A percentile compares a stretch with the other conserved stretches of the same genome.
Conservation (phyloP, 2,797 vertebrate genomes). For the Champsocephalus esox region DNA sequence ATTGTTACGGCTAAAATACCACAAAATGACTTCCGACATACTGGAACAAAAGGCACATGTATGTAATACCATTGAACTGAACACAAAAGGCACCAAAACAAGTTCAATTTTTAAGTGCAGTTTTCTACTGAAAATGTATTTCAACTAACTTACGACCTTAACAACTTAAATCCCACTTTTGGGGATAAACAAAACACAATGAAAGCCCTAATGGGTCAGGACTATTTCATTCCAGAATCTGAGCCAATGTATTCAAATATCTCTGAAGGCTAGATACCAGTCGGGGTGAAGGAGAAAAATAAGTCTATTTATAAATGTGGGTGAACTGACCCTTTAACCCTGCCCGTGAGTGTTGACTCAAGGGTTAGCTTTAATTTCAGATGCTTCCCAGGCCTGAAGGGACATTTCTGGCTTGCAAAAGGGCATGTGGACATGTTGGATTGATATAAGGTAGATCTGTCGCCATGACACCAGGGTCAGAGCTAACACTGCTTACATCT, state of each 20-base stretch:
- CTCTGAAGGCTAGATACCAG: neutral
- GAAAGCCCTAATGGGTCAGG: no score
- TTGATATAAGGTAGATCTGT: conserved; percentile 28
- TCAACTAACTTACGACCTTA: no score
- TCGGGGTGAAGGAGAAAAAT: conserved; percentile 14
- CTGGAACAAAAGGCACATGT: no score
- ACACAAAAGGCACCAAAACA: no score
- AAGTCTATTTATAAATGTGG: conserved; percentile 11
- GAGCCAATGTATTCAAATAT: conserved; percentile 12
- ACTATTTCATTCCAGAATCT: conserved; percentile 8
- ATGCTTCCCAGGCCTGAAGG: conserved; percentile 21
- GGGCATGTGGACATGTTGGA: conserved; percentile 13
- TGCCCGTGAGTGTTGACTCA: conserved; percentile 3
- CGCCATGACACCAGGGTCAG: conserved; percentile 35
- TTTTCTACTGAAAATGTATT: no score
- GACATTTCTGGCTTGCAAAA: conserved; percentile 3
- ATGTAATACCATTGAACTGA: no score
- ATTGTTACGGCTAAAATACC: no score
- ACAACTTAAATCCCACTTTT: no score
- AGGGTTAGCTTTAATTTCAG: conserved; percentile 20
- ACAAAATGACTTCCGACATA: no score
- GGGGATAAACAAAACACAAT: no score
- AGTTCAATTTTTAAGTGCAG: no score
- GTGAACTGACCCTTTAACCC: conserved; percentile 21
- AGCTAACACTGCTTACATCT: conserved; percentile 45